Evolutionary conservation across 2,888 invertebrate genomes (phyloP), one percentile per base, ranked within the genome.

Genomic region (Xestoiulus laeticollis): DNA sequence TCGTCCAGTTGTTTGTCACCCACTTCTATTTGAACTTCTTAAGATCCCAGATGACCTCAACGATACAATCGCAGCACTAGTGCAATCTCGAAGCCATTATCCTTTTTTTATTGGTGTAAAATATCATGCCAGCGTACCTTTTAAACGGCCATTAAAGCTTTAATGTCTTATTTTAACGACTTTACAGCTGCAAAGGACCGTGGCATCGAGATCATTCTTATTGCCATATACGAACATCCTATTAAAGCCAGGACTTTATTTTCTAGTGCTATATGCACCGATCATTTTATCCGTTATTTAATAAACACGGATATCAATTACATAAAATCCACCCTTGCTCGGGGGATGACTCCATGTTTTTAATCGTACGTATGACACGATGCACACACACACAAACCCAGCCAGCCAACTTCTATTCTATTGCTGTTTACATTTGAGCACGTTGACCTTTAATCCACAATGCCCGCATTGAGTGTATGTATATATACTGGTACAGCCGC

Each of bases 381-480:
- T 68, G 68, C 26, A 26, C 68, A 68, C 68, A 68, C 59, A 10
- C 12, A 68, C 6, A 6, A 5, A 22, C 26, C 1, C 26, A 68
- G 22, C 59, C 14, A 68, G 68, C 68, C 68, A 68, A 26, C 68
- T n/a, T 68, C 68, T 68, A 26, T 26, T 68, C 22, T 68, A n/a
- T 68, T 68, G 68, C 68, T 68, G 68, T 68, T 68, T 68, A 68
- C 68, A 68, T 68, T 68, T 68, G 68, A 68, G 68, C 68, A 68
- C 68, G 68, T 68, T 68, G 68, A 68, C 68, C 68, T 68, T 68
- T 68, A 26, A 68, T 68, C 68, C 14, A 68, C 68, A 68, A 68
- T 68, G 68, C 68, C n/a, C 26, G 68, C n/a, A 68, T 68, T 68
- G 68, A n/a, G 26, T 26, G n/a, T 68, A 14, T 26, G n/a, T 68